Conservation (phyloP, 2,113 vertebrate species). For the Hyperopisus bebe region DNA sequence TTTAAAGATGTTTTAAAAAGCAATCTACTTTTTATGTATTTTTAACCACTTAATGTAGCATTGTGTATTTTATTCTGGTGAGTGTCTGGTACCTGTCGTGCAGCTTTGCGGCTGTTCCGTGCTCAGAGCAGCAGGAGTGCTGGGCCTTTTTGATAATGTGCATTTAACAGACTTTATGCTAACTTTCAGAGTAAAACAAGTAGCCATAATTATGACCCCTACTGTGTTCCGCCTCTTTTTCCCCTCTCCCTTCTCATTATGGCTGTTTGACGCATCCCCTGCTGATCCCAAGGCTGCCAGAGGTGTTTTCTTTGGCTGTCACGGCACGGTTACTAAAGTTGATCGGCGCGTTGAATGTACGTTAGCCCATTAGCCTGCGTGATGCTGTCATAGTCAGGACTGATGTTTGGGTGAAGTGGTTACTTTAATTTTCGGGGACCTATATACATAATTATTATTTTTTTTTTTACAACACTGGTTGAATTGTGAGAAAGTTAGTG, state of each 20-base stretch:
- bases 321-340: background rate
- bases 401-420: background rate
- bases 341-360: background rate
- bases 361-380: background rate
- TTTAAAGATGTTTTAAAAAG: constrained; percentile 62
- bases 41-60: constrained; percentile 79
- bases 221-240: constrained; percentile 24
- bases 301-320: background rate
- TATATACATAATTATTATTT: background rate
- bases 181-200: constrained; percentile 68
- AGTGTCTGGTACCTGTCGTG: constrained; percentile 72
- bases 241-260: background rate
- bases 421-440: background rate
- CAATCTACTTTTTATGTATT: constrained; percentile 70
- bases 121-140: constrained; percentile 51
- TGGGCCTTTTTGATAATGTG: constrained; percentile 78
- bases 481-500: background rate
- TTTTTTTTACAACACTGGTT: background rate
- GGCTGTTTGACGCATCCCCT: background rate
- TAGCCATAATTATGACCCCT: constrained; percentile 52
- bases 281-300: too few relatives aligned
- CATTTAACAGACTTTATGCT: constrained; percentile 74
- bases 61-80: constrained; percentile 71
- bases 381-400: background rate
- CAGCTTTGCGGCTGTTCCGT: constrained; percentile 58